Evolutionary conservation across 2,113 vertebrate species (phyloP).

Genomic region (Bubo bubo): DNA sequence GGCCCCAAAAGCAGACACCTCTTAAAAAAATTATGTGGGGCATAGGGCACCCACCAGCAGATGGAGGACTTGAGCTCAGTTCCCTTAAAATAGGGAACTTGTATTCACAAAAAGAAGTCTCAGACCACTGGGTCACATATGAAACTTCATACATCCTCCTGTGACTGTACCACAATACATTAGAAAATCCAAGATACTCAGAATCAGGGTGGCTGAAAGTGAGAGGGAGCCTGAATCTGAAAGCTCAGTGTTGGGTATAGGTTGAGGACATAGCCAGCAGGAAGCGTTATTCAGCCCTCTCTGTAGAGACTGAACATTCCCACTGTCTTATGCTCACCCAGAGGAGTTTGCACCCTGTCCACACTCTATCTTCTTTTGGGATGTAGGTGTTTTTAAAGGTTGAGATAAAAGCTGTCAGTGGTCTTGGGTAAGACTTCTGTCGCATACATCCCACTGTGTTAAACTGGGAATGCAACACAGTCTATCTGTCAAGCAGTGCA

Average conservation of each 20-base stretch:
- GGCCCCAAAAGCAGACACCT: background rate
- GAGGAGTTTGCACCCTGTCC: background rate
- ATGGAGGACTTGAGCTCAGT: background rate
- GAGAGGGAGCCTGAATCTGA: background rate
- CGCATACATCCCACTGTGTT: rapidly evolving
- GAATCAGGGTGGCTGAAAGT: background rate
- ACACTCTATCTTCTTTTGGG: background rate
- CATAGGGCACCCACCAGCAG: background rate
- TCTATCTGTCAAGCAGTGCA: background rate
- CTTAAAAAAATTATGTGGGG: background rate
- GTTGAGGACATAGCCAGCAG: background rate
- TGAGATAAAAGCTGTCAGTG: background rate
- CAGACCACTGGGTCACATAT: background rate
- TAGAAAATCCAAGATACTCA: background rate
- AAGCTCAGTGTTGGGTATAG: background rate
- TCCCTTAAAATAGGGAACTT: background rate
- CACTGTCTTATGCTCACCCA: background rate
- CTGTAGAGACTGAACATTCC: background rate
- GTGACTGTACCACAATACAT: rapidly evolving
- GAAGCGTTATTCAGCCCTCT: background rate
- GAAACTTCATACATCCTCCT: background rate
- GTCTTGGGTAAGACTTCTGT: background rate
- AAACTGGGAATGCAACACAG: background rate
- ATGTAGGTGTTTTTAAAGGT: background rate
- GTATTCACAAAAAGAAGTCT: background rate